Evolutionary conservation across 2,888 invertebrate genomes (phyloP), one percentile per base, ranked within the genome.

Genomic region (Nesidiocoris tenuis): DNA sequence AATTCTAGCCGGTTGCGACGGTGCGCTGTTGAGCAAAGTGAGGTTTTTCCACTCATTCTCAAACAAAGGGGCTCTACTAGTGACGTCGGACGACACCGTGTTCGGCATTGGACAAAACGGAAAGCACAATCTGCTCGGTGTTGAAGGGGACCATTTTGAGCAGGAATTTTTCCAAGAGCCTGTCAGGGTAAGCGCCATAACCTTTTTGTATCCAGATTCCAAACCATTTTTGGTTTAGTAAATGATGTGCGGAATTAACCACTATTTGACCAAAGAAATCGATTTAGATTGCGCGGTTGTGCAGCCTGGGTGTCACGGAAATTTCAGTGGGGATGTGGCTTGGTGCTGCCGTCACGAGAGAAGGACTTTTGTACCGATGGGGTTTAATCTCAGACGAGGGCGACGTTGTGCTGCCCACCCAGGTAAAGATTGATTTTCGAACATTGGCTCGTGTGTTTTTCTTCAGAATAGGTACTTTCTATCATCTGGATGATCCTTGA

Each of bases 301-400:
- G 21, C 19, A 39, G 63, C 18, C 21, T 61, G 61, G 61, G 63
- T 12, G 54, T 72, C 54, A 17, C 25, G 3, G 72, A 61, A 5
- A 72, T 72, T 19, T 72, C 72, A 1, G 72, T 72, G 9, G 72
- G 72, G 25, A 72, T 72, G 72, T 72, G 72, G 72, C 54, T 63
- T 12, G 72, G 72, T 22, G 72, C 72, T 17, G 72, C 72, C 17
- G 21, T 72, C n/a, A 72, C 72, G 19, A 21, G 39, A 39, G 63
- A 72, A 2, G 72, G 72, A 7, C 18, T 19, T 1, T 39, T 72
- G 16, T 72, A 54, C 54, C 56, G 70, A 18, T 72, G 72, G 72
- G 72, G 72, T 16, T 72, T 61, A 21, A 21, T 21, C 18, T 72
- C 72, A 7, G 72, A 72, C 54, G 72, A 72, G n/a, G 16, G 39